phyloP scores from a whole-genome alignment of 2,888 invertebrate species.

The Pyrocoelia pectoralis region DNA sequence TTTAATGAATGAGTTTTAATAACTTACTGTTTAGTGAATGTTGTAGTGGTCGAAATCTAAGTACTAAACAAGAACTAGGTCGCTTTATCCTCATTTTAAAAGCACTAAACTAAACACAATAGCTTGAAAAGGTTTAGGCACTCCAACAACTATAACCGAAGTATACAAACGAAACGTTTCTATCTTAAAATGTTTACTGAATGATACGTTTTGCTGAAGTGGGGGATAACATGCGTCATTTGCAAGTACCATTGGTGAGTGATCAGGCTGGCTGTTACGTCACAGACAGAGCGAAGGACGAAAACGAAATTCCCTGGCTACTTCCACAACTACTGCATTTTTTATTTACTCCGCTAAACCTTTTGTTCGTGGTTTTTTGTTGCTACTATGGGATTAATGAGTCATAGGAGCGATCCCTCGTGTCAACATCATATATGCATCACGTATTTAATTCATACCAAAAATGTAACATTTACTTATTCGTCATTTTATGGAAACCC shows the following conservation, averaged over 20 bases:
- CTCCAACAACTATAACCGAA: constrained; percentile 1
- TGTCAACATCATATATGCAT: constrained; percentile 6
- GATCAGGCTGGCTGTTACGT: constrained; percentile 36
- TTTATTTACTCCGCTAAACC: constrained; percentile 29
- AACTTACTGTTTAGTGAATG: constrained; percentile 46
- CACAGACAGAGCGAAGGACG: constrained; percentile 40
- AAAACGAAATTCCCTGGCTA: constrained; percentile 36
- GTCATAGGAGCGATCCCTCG: constrained; percentile 1
- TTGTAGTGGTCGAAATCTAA: constrained; percentile 66
- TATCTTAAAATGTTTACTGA: constrained; percentile 28
- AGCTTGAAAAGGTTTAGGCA: too few relatives aligned
- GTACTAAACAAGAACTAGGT: constrained; percentile 70
- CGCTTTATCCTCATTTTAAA: constrained; percentile 69
- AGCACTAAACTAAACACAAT: constrained; percentile 3
- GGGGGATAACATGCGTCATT: constrained; percentile 42
- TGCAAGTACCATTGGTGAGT: constrained; percentile 39
- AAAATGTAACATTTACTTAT: constrained; percentile 3
- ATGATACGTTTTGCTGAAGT: constrained; percentile 31
- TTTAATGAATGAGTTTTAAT: not conserved
- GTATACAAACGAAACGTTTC: constrained; percentile 24
- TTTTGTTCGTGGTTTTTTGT: constrained; percentile 25
- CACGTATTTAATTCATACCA: constrained; percentile 3
- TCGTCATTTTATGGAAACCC: constrained; percentile 2
- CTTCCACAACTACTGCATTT: constrained; percentile 27
- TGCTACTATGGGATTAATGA: constrained; percentile 8